These are phyloP conservation scores for Amia ocellicauda DNA, from an alignment of 2,113 vertebrate species.

Conservation along the genomic window DNA sequence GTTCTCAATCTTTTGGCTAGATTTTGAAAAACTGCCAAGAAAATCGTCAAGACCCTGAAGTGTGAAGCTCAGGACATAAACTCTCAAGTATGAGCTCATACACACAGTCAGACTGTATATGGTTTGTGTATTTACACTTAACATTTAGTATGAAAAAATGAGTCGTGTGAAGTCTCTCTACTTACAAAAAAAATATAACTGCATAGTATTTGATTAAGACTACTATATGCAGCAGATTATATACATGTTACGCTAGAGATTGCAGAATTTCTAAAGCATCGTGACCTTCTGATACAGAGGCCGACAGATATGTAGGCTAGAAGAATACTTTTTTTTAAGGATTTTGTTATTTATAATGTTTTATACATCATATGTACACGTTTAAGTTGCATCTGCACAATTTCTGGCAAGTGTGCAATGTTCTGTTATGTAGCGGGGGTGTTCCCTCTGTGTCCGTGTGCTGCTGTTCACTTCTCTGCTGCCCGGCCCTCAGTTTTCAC, in stretches of 20 bases:
- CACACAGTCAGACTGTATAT: no score
- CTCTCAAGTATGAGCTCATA: no score
- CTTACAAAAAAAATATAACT: slow-evolving; percentile 43
- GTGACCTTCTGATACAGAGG: slow-evolving; percentile 3
- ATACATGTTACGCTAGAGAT: slow-evolving; percentile 38
- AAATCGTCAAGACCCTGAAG: no score
- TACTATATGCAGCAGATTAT: slow-evolving; percentile 29
- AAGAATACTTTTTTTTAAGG: slow-evolving; percentile 11
- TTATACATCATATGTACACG: slow-evolving; percentile 44
- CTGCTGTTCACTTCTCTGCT: no score
- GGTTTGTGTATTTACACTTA: no score
- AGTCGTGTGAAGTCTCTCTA: no score
- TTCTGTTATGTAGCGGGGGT: no score
- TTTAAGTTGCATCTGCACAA: slow-evolving; percentile 8
- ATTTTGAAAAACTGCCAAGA: no score
- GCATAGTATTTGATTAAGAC: slow-evolving; percentile 37
- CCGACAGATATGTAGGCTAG: slow-evolving; percentile 23
- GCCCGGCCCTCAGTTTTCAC: slow-evolving; percentile 1
- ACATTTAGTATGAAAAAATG: no score
- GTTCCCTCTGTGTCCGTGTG: no score
- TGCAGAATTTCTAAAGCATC: slow-evolving; percentile 4
- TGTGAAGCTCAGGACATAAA: no score
- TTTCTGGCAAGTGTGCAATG: slow-evolving; percentile 16
- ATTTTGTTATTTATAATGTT: slow-evolving; percentile 29
- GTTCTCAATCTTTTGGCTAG: no score